phyloP scores from a whole-genome alignment of 2,113 vertebrate species.

The Gasterosteus nipponicus region DNA sequence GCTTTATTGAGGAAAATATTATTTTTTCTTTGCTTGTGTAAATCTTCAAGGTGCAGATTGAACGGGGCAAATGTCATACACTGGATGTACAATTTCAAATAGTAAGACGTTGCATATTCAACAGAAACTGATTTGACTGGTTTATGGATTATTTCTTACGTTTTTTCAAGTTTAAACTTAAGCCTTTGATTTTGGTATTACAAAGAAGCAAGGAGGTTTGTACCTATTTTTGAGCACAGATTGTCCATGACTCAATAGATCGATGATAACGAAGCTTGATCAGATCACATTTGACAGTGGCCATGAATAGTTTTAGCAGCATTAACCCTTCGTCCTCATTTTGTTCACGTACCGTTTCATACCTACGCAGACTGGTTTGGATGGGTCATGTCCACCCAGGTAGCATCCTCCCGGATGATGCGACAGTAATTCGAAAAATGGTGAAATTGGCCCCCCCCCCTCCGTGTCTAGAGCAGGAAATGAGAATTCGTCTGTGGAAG shows the following conservation, averaged over 20 bases:
- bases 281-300: slow-evolving; percentile 28
- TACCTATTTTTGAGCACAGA: neutral
- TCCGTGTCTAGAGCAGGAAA: slow-evolving; percentile 35
- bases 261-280: slow-evolving; percentile 34
- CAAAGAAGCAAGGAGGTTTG: slow-evolving; percentile 1
- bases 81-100: slow-evolving; percentile 59
- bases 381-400: slow-evolving; percentile 16
- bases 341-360: slow-evolving; percentile 7
- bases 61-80: slow-evolving; percentile 39
- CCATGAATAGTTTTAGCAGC: slow-evolving; percentile 24
- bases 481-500: slow-evolving; percentile 31
- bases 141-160: slow-evolving; percentile 31
- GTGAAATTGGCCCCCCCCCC: slow-evolving; percentile 34
- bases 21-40: slow-evolving; percentile 58
- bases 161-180: slow-evolving; percentile 13
- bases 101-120: slow-evolving; percentile 53
- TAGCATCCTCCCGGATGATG: slow-evolving; percentile 29
- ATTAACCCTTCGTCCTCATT: slow-evolving; percentile 2
- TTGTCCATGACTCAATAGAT: slow-evolving; percentile 15
- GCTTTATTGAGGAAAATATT: slow-evolving; percentile 23
- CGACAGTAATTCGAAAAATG: slow-evolving; percentile 45
- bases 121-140: slow-evolving; percentile 39
- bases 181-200: slow-evolving; percentile 14
- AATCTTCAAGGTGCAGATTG: slow-evolving; percentile 39
- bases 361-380: slow-evolving; percentile 15